phyloP scores from a whole-genome alignment of 2,888 invertebrate species.

The Drosophila ezoana region DNA sequence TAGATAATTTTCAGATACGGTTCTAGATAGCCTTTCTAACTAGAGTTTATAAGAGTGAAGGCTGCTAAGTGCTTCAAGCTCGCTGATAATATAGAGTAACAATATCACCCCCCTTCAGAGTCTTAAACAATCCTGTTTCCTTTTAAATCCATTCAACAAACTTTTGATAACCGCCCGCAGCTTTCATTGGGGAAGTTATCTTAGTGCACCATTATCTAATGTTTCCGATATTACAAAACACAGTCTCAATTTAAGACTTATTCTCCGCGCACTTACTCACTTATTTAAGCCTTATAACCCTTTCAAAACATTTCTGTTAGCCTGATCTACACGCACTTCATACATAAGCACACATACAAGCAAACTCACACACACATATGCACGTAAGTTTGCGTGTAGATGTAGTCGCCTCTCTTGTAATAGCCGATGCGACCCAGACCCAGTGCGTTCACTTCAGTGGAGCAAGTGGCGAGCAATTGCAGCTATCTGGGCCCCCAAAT shows the following conservation, averaged over 20 bases:
- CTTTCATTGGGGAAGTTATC: too few relatives aligned
- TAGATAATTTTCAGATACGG: too few relatives aligned
- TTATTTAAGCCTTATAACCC: not conserved
- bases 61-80: too few relatives aligned
- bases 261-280: not conserved
- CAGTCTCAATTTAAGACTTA: not conserved
- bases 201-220: too few relatives aligned
- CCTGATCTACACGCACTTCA: slow-evolving; percentile 27
- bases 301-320: slow-evolving; percentile 39
- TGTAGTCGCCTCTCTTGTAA: slow-evolving; percentile 37
- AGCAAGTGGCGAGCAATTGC: slow-evolving; percentile 60
- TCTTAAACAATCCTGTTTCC: too few relatives aligned
- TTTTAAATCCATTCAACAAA: too few relatives aligned
- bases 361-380: not conserved
- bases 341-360: slow-evolving; percentile 5
- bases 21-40: too few relatives aligned
- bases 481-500: slow-evolving; percentile 61
- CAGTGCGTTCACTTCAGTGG: slow-evolving; percentile 67
- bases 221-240: too few relatives aligned
- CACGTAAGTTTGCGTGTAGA: slow-evolving; percentile 5
- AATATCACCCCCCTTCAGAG: too few relatives aligned
- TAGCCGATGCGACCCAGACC: slow-evolving; percentile 71
- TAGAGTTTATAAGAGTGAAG: too few relatives aligned
- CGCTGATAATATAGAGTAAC: too few relatives aligned
- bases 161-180: too few relatives aligned